Evolutionary conservation across 2,888 invertebrate species (phyloP).

Genomic region (Andrena bucephala): DNA sequence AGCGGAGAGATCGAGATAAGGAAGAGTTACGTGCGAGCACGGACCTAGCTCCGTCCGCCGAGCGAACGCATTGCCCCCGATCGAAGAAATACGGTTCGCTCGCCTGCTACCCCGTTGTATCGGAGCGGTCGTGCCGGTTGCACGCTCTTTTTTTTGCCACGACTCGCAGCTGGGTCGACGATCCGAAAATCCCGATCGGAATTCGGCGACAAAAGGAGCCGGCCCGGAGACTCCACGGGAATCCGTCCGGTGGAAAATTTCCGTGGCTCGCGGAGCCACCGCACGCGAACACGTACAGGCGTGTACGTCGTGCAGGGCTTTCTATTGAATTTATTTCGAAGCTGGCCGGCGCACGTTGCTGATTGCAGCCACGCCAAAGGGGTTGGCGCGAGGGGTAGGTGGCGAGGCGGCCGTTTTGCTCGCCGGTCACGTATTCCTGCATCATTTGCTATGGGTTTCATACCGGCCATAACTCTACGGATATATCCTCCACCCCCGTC

Average conservation of each 20-base stretch:
- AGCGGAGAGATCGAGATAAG: slow-evolving; percentile 18
- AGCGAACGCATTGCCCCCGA: slow-evolving; percentile 17
- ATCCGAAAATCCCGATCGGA: slow-evolving; percentile 1
- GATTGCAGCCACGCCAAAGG: slow-evolving; percentile 79
- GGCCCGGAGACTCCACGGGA: not conserved
- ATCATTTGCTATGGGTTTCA: slow-evolving; percentile 85
- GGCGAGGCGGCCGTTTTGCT: slow-evolving; percentile 69
- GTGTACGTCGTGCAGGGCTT: slow-evolving; percentile 60
- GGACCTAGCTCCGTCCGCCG: not conserved
- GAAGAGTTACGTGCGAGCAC: slow-evolving; percentile 19
- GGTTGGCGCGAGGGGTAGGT: slow-evolving; percentile 57
- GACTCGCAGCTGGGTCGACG: not conserved
- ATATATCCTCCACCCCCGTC: slow-evolving; percentile 71
- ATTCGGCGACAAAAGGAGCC: not conserved
- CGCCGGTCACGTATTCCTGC: slow-evolving; percentile 83
- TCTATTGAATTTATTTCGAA: slow-evolving; percentile 79
- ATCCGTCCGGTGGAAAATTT: slow-evolving; percentile 27
- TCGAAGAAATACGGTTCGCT: slow-evolving; percentile 27
- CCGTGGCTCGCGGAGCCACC: not conserved
- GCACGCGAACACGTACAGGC: slow-evolving; percentile 19
- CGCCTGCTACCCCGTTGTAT: not conserved
- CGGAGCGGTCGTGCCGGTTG: not conserved
- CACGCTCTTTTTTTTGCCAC: not conserved
- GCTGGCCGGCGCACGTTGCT: slow-evolving; percentile 74
- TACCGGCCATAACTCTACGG: slow-evolving; percentile 83